phyloP scores from a whole-genome alignment of 2,113 vertebrate genomes.

The Varanus komodoensis region DNA sequence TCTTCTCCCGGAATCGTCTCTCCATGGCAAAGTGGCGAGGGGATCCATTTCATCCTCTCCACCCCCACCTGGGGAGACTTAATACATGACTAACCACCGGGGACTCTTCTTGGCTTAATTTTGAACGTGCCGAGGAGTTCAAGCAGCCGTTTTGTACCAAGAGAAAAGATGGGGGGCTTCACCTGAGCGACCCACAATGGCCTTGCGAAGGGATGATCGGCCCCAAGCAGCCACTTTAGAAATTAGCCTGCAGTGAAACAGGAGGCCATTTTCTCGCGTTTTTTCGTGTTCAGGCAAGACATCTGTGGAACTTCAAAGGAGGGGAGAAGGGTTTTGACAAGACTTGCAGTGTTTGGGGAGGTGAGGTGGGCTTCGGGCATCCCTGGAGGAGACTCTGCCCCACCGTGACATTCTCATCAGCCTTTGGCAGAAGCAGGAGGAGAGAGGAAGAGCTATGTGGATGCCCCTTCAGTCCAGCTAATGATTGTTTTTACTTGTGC shows the following conservation, averaged over 20 bases:
- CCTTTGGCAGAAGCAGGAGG: neutral
- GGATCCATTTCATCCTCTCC: neutral
- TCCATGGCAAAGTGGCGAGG: neutral
- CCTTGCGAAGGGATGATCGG: too few relatives aligned
- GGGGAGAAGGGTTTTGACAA: neutral
- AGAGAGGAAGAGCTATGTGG: too few relatives aligned
- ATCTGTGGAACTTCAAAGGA: neutral
- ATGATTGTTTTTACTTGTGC: neutral
- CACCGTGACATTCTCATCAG: too few relatives aligned
- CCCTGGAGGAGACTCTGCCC: neutral
- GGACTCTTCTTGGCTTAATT: rapidly evolving
- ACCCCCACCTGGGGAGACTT: neutral
- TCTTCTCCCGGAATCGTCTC: constrained; percentile 1
- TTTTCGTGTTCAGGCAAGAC: neutral
- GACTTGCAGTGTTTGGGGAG: neutral
- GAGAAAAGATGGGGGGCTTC: neutral
- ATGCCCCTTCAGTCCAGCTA: neutral
- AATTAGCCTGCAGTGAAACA: neutral
- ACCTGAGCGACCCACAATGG: too few relatives aligned
- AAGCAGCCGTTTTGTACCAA: neutral
- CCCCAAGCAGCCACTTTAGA: too few relatives aligned
- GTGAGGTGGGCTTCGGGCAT: neutral
- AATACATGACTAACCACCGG: neutral
- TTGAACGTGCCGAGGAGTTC: neutral
- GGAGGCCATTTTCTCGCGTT: too few relatives aligned